Conservation (phyloP, 53 echinoderm and acorn worm species). For the Henricia sp. region DNA sequence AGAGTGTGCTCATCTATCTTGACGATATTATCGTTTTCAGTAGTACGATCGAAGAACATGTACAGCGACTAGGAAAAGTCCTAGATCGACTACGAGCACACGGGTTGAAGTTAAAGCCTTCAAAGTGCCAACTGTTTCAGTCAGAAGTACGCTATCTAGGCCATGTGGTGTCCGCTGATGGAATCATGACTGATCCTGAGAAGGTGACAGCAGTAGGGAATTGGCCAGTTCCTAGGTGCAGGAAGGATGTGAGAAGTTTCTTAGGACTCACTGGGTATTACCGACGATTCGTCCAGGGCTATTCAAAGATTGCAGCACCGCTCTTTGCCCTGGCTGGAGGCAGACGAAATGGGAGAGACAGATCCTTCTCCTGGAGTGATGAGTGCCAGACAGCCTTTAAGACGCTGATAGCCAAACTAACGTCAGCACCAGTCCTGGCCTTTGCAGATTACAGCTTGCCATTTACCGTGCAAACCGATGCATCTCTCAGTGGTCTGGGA, state of each 20-base stretch:
- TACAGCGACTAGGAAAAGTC: neutral
- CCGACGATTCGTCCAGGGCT: too few species aligned
- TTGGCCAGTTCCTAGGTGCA: constrained; percentile 54
- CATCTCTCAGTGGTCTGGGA: constrained; percentile 38
- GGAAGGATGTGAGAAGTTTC: constrained; percentile 44
- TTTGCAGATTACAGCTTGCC: constrained; percentile 39
- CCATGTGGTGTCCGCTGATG: constrained; percentile 6
- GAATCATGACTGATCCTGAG: neutral
- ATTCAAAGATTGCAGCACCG: constrained; percentile 35
- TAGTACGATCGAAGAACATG: too few species aligned
- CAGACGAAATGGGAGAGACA: neutral
- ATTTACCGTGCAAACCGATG: constrained; percentile 55
- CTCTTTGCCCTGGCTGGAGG: constrained; percentile 44
- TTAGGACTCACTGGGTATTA: constrained; percentile 58
- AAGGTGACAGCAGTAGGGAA: neutral
- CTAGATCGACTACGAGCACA: constrained; percentile 30
- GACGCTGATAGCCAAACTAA: neutral
- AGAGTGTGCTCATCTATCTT: too few species aligned
- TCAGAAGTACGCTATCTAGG: constrained; percentile 11
- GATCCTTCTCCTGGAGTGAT: constrained; percentile 22
- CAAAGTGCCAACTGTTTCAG: constrained; percentile 34
- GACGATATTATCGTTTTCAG: too few species aligned
- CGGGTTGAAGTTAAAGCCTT: too few species aligned
- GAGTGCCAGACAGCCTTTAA: constrained; percentile 34
- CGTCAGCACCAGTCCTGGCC: constrained; percentile 42